Conservation (phyloP, 2,797 vertebrate species). For the Emys orbicularis region DNA sequence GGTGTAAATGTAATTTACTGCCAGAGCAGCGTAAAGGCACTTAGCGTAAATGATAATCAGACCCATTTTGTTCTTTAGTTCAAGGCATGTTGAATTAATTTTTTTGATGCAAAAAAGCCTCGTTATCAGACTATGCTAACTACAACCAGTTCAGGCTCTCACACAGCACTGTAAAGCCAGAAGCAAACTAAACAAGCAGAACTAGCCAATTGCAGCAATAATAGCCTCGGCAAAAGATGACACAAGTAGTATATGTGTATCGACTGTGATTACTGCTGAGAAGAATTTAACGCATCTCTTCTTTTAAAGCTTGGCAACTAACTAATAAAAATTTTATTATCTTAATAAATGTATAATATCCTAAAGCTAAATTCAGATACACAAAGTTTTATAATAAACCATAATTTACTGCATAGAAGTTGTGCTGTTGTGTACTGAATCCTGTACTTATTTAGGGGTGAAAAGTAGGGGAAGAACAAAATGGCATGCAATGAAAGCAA, state of each 20-base stretch:
- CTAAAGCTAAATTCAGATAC: not conserved
- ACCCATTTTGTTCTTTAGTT: constrained; percentile 25
- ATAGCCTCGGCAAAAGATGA: not conserved
- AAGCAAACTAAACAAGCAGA: not conserved
- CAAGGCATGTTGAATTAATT: constrained; percentile 16
- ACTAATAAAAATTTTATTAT: not conserved
- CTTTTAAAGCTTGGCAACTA: not conserved
- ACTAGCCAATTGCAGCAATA: not conserved
- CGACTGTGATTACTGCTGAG: not conserved
- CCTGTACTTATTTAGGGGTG: not conserved
- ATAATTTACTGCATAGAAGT: not conserved
- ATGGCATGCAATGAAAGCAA: not conserved
- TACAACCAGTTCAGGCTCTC: not conserved
- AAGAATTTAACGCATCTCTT: not conserved
- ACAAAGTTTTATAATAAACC: not conserved
- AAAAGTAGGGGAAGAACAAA: not conserved
- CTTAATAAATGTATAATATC: not conserved
- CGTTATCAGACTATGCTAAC: not conserved
- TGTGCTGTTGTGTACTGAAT: not conserved
- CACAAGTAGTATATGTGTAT: not conserved
- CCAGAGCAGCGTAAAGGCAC: not conserved
- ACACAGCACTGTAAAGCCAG: not conserved
- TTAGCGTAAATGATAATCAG: not conserved
- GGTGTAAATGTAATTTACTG: not conserved
- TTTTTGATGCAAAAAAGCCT: not conserved